Evolutionary conservation across 2,797 vertebrate genomes (phyloP).

Genomic region (Lagocephalus sceleratus): DNA sequence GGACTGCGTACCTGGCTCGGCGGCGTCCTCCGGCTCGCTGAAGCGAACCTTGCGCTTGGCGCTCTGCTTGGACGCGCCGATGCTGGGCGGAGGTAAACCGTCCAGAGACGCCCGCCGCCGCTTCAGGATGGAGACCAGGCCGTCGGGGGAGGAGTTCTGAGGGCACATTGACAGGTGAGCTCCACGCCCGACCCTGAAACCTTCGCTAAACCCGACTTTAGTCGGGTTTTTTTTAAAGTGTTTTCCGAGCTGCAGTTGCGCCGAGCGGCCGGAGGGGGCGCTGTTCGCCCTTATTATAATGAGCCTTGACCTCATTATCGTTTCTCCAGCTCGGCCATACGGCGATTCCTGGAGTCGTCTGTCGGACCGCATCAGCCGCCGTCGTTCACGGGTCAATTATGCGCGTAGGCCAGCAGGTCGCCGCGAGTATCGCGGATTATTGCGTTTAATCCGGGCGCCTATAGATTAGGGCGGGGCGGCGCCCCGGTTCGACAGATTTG

Average conservation of each 20-base stretch:
- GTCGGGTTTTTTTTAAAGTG: too few relatives aligned
- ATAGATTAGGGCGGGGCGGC: neutral
- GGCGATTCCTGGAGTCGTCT: slow-evolving; percentile 13
- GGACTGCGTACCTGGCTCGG: slow-evolving; percentile 84
- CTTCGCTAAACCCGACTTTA: too few relatives aligned
- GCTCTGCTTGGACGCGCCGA: slow-evolving; percentile 53
- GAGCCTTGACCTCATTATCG: slow-evolving; percentile 36
- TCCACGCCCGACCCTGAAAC: too few relatives aligned
- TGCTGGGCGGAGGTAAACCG: slow-evolving; percentile 69
- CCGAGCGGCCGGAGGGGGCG: neutral
- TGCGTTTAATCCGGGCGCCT: neutral
- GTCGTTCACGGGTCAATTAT: slow-evolving; percentile 22
- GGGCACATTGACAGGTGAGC: neutral
- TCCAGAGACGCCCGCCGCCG: slow-evolving; percentile 78
- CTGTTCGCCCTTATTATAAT: too few relatives aligned
- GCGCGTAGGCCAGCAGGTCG: slow-evolving; percentile 24
- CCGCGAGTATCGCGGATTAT: neutral
- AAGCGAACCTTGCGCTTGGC: slow-evolving; percentile 91
- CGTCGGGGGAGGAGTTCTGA: slow-evolving; percentile 83
- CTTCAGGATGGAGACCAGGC: slow-evolving; percentile 94
- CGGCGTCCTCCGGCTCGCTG: slow-evolving; percentile 84
- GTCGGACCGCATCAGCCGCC: slow-evolving; percentile 30
- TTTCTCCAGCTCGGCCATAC: slow-evolving; percentile 5
- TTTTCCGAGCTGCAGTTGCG: neutral
- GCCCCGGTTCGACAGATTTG: too few relatives aligned